Conservation (phyloP, 2,888 invertebrate species). For the Meliscaeva auricollis region DNA sequence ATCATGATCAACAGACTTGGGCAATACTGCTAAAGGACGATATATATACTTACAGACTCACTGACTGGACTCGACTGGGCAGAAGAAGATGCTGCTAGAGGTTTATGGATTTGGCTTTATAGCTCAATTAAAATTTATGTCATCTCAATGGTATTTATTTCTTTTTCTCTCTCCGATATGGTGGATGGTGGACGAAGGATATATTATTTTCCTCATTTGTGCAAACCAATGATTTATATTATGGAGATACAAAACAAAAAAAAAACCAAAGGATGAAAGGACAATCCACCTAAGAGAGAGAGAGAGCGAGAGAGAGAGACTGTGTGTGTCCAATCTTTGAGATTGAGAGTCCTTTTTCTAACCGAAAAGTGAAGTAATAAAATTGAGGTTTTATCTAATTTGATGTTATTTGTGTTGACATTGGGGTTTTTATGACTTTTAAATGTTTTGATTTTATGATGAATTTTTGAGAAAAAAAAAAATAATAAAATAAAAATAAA, state of each 20-base stretch:
- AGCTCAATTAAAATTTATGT: constrained; percentile 65
- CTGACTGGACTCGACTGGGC: not conserved
- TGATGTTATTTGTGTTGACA: constrained; percentile 12
- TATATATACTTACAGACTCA: not conserved
- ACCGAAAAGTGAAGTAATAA: constrained; percentile 12
- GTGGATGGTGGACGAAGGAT: not conserved
- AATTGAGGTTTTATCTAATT: constrained; percentile 24
- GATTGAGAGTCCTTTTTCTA: constrained; percentile 5
- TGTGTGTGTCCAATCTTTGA: constrained; percentile 1
- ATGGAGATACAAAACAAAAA: not conserved
- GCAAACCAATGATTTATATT: constrained; percentile 19
- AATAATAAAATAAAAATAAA: not conserved
- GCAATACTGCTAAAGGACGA: constrained; percentile 18
- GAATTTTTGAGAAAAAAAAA: not conserved
- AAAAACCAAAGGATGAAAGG: not conserved
- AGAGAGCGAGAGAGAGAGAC: no score
- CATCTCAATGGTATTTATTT: constrained; percentile 47
- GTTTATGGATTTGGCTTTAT: constrained; percentile 45
- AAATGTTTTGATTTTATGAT: constrained; percentile 7
- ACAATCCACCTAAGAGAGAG: not conserved
- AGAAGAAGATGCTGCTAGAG: constrained; percentile 7
- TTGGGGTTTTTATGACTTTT: constrained; percentile 14
- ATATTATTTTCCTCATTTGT: constrained; percentile 14
- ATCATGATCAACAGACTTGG: constrained; percentile 57
- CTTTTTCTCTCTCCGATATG: not conserved